Evolutionary conservation across 2,888 invertebrate genomes (phyloP).

Genomic region (Dolichopus griseipennis): DNA sequence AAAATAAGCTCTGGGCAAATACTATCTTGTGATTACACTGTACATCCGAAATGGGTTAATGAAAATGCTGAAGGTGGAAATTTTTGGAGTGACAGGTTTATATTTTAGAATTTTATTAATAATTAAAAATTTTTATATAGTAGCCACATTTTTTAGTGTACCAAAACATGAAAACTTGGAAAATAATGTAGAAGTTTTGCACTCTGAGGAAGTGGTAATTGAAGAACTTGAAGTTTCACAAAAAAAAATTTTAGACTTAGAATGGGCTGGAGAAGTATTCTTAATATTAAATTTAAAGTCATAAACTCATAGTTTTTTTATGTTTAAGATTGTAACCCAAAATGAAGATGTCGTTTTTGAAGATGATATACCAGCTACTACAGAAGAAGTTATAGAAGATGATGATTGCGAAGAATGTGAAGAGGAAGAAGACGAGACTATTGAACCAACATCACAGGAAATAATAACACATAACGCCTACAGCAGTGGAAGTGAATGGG

Average conservation of each 20-base stretch:
- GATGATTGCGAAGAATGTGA: conserved; percentile 3
- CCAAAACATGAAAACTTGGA: conserved; percentile 22
- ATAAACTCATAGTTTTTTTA: background rate
- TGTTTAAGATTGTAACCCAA: conserved; percentile 9
- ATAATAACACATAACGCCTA: background rate
- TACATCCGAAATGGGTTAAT: conserved; percentile 55
- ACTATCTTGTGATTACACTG: conserved; percentile 51
- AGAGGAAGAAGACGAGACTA: conserved; percentile 5
- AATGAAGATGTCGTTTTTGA: conserved; percentile 44
- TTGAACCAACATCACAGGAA: background rate
- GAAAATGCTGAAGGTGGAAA: conserved; percentile 46
- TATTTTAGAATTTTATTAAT: no score
- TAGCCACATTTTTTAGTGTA: conserved; percentile 18
- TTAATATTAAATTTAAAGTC: background rate
- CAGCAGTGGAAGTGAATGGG: conserved; percentile 11
- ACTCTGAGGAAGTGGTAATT: conserved; percentile 23
- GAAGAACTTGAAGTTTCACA: conserved; percentile 20
- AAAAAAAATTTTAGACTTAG: conserved; percentile 18
- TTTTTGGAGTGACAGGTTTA: conserved; percentile 21
- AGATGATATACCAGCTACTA: conserved; percentile 48
- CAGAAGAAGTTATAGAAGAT: conserved; percentile 35
- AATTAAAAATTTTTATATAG: conserved; percentile 2
- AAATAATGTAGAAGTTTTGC: conserved; percentile 20
- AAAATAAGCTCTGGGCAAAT: conserved; percentile 42
- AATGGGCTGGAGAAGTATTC: conserved; percentile 18